Conservation (phyloP, 2,888 invertebrate genomes). For the Hydropsyche betteni region DNA sequence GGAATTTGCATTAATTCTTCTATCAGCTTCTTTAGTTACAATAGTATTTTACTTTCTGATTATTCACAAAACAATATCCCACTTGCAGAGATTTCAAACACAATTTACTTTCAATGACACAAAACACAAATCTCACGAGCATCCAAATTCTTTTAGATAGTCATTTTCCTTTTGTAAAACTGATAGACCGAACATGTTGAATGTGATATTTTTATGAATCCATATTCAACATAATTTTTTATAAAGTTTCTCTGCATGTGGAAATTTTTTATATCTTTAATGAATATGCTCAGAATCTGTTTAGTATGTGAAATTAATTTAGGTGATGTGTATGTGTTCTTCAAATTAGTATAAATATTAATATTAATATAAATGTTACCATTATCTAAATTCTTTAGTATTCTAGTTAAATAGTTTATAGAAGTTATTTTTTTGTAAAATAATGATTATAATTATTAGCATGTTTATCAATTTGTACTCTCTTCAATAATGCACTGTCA, state of each 20-base stretch:
- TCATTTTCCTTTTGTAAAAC: slow-evolving; percentile 7
- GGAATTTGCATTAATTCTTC: slow-evolving; percentile 43
- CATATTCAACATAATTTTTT: background rate
- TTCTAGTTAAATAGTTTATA: too few relatives aligned
- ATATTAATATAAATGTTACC: too few relatives aligned
- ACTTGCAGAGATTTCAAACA: slow-evolving; percentile 2
- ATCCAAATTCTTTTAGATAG: background rate
- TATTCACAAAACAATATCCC: background rate
- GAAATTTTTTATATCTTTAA: background rate
- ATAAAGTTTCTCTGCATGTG: slow-evolving; percentile 7
- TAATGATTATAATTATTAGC: too few relatives aligned
- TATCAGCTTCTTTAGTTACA: slow-evolving; percentile 32
- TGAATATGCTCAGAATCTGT: too few relatives aligned
- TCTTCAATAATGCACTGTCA: background rate
- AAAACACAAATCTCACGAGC: background rate
- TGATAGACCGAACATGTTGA: too few relatives aligned
- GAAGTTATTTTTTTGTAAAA: too few relatives aligned
- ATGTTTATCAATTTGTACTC: background rate
- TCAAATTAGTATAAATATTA: too few relatives aligned
- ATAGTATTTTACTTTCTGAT: background rate
- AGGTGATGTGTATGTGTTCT: too few relatives aligned
- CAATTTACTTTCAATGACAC: background rate
- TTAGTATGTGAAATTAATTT: too few relatives aligned
- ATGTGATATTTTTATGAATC: background rate
- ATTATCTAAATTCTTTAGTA: too few relatives aligned